Evolutionary conservation across 1,140 invertebrate species (phyloP), one percentile per base, ranked within the genome.

Genomic region (Drosophila ananassae): DNA sequence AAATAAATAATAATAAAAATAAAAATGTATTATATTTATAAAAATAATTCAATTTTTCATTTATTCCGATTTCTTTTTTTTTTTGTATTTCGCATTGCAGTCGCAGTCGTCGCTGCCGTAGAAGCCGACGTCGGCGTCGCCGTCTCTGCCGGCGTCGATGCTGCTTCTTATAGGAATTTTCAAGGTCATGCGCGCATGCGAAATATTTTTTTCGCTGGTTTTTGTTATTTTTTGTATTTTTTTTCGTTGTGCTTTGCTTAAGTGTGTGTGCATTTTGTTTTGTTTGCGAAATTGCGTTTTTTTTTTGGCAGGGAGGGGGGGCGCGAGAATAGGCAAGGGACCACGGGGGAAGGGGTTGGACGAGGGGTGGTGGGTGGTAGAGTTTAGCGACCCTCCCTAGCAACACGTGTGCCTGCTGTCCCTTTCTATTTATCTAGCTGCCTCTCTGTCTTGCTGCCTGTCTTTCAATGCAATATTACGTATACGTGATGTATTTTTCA

Each of bases 311-410:
- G 25, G 25, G 7, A 2, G 24, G 34, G 9, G 9, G 30, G 30
- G 30, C 7, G 7, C 30, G 34, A 0, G 34, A 37, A 37, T 37
- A 37, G 34, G 34, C 10, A 32, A 32, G 30, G 30, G 10, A 3
- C 34, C 8, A 12, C 3, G 34, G 22, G 46, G 46, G 10, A n/a
- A n/a, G 24, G 22, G 13, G 47, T 28, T 41, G 7, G 30, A 13
- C 21, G 22, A 12, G 34, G 32, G 37, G 9, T 3, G 13, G 7
- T 37, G 22, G 37, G 64, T 32, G 62, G 25, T 46, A 55, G 52
- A 67, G 64, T 68, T 68, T 66, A 68, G 62, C 66, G 66, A 68
- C 66, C 66, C 66, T 67, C 66, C 66, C 46, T 69, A 68, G 63
- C 66, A 69, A 69, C 66, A 55, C 62, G 66, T 37, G 62, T 24